phyloP scores from a whole-genome alignment of 2,888 invertebrate genomes.

The Spodoptera littoralis region DNA sequence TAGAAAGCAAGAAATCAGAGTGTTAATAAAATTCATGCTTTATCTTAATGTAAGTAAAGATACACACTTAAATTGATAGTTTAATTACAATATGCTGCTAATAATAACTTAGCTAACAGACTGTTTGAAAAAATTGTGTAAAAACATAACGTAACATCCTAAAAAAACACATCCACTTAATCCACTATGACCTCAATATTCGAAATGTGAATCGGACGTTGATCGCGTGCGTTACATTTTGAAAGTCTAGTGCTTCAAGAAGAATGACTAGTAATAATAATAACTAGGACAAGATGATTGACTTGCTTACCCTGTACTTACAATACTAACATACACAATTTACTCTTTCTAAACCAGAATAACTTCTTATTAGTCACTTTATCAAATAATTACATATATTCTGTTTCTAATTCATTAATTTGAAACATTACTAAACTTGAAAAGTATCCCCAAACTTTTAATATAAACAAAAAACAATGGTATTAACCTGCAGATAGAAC shows the following conservation, averaged over 20 bases:
- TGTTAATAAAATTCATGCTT: too few species aligned
- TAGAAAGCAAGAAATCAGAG: too few species aligned
- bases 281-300: slow-evolving; percentile 39
- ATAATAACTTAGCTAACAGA: too few species aligned
- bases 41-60: too few species aligned
- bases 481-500: background rate
- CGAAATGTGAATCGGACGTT: slow-evolving; percentile 57
- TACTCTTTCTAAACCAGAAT: background rate
- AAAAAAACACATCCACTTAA: slow-evolving; percentile 28
- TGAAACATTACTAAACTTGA: slow-evolving; percentile 47
- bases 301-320: slow-evolving; percentile 6
- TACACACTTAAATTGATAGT: too few species aligned
- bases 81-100: too few species aligned
- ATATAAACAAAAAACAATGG: slow-evolving; percentile 18
- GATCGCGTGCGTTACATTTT: slow-evolving; percentile 58
- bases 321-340: background rate
- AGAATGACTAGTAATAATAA: slow-evolving; percentile 31
- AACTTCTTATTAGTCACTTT: background rate
- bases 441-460: slow-evolving; percentile 60
- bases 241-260: slow-evolving; percentile 54
- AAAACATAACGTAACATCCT: slow-evolving; percentile 9
- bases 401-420: slow-evolving; percentile 16
- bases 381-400: slow-evolving; percentile 1
- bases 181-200: slow-evolving; percentile 54
- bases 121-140: background rate